A percentile compares a stretch with the other conserved stretches of the same genome.
Evolutionary conservation across 2,113 vertebrate species (phyloP).

Genomic region (Neogobius melanostomus): DNA sequence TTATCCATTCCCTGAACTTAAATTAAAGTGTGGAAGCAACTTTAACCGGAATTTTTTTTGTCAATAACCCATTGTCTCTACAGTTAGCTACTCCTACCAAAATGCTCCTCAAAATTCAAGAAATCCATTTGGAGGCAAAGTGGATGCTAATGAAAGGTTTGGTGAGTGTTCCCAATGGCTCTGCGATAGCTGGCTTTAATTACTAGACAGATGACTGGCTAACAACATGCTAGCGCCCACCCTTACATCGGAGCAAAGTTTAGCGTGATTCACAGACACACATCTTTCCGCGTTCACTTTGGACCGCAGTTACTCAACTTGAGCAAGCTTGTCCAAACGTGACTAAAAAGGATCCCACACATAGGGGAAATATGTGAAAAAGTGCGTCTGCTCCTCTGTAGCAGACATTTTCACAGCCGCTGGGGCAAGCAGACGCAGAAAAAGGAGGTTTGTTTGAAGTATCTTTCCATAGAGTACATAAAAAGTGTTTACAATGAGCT

Average conservation of each 20-base stretch:
- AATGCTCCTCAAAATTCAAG: neutral
- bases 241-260: conserved; percentile 15
- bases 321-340: conserved; percentile 15
- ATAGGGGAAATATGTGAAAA: conserved; percentile 10
- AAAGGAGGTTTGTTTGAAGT: conserved; percentile 20
- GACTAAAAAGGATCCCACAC: conserved; percentile 13
- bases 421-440: neutral
- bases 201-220: conserved; percentile 7
- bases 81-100: neutral
- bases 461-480: conserved; percentile 5
- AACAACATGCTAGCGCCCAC: neutral
- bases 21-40: no score
- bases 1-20: no score
- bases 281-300: conserved; percentile 8
- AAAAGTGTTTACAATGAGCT: conserved; percentile 13
- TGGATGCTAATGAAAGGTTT: neutral
- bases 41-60: no score
- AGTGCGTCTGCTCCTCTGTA: neutral
- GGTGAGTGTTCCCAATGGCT: neutral
- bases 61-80: no score
- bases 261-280: conserved; percentile 43
- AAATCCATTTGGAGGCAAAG: neutral
- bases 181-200: neutral
- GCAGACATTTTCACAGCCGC: neutral
- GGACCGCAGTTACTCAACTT: conserved; percentile 30